Evolutionary conservation across 2,797 vertebrate species (phyloP), one percentile per base, ranked within the genome.

Genomic region (Enteromius argenteus): DNA sequence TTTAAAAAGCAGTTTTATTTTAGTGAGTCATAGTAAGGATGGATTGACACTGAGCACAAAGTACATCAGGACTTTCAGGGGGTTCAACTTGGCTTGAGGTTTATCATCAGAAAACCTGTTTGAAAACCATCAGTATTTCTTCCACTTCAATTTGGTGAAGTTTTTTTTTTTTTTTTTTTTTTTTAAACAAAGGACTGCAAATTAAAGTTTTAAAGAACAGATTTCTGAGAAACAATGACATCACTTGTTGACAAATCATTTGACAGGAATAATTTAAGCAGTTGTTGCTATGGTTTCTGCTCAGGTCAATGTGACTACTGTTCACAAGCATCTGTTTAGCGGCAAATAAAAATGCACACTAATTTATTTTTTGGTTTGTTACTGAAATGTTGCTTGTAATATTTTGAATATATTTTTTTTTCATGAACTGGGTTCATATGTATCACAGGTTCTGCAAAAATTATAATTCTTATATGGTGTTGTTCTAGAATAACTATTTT

Each of bases 271-370:
- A 17, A 51, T 58, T 77, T 60, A 4, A 21, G 23, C 21, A 30
- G 37, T 56, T 32, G 68, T 67, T 35, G 46, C 46, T 51, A 80
- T 37, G 30, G 64, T 23, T 53, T 37, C 35, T 27, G 11, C 5
- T 76, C 53, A 5, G 14, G 53, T 51, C 11, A 79, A n/a, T 0
- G 19, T 49, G 76, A 79, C 62, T 67, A 49, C 30, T 79, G 44
- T 67, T 79, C 21, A 37, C 44, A 37, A 51, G 30, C 44, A 79
- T 79, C 6, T 37, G 35, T 79, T 79, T 67, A 67, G 19, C 6
- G 17, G 60, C 30, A 67, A 7, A 30, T 11, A 7, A 68, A 67
- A 67, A 51, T 35, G 35, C 13, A n/a, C 39, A 79, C 30, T 66
- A 5, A 49, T 6, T 51, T 7, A 62, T 3, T 4, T 60, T 75